phyloP scores from a whole-genome alignment of 2,113 vertebrate genomes.

The Sinocyclocheilus anophthalmus region DNA sequence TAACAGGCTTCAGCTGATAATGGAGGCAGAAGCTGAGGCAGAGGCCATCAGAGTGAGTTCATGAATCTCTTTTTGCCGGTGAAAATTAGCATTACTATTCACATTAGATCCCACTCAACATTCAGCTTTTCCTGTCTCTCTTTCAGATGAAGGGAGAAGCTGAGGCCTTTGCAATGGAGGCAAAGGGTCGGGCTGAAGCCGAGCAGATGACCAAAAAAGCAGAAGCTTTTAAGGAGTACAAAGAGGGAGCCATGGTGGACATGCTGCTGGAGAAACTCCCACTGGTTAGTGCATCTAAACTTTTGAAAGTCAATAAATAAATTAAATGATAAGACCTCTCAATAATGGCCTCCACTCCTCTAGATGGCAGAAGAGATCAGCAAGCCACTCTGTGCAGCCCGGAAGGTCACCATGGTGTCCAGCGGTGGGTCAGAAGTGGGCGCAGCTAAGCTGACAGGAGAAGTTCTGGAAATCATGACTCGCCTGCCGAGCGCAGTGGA shows the following conservation, averaged over 20 bases:
- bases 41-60: conserved; percentile 84
- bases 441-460: conserved; percentile 84
- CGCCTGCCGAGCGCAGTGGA: conserved; percentile 80
- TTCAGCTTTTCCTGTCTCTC: not conserved
- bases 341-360: not conserved
- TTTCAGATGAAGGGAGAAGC: conserved; percentile 87
- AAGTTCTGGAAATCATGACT: conserved; percentile 88
- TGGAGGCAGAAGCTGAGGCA: conserved; percentile 89
- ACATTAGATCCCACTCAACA: not conserved
- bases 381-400: conserved; percentile 76
- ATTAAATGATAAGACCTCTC: not conserved
- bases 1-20: conserved; percentile 82
- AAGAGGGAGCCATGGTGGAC: conserved; percentile 90
- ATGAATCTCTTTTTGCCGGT: not conserved
- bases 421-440: conserved; percentile 83
- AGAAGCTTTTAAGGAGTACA: conserved; percentile 87
- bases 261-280: conserved; percentile 92
- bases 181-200: conserved; percentile 85
- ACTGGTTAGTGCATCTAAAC: conserved; percentile 71
- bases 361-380: conserved; percentile 91
- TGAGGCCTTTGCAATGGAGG: conserved; percentile 83
- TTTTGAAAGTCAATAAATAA: not conserved
- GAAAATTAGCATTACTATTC: not conserved
- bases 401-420: conserved; percentile 89
- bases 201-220: conserved; percentile 93